Percentiles rank a stretch among this genome's conserved stretches.
These are phyloP conservation scores for Drosophila falleni DNA, from an alignment of 2,888 invertebrate species.

Conservation along the genomic window DNA sequence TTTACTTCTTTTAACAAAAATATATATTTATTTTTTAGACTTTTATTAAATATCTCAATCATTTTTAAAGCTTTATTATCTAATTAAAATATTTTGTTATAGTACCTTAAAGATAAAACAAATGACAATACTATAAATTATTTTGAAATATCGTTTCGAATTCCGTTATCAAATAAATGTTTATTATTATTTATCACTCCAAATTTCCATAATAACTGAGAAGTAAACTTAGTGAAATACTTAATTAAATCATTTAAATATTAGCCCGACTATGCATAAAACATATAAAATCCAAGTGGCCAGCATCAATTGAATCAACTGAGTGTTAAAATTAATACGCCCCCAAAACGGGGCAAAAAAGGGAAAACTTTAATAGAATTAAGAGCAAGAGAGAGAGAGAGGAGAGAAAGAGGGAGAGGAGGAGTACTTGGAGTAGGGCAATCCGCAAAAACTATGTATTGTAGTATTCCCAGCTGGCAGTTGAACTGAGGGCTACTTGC, in stretches of 20 bases:
- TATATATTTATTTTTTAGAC: too few species aligned
- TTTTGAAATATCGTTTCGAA: background rate
- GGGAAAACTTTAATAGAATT: constrained; percentile 63
- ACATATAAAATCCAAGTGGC: constrained; percentile 36
- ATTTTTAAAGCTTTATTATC: too few species aligned
- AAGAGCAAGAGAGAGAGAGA: constrained; percentile 17
- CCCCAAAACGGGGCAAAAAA: constrained; percentile 28
- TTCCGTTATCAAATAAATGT: background rate
- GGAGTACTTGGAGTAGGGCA: constrained; percentile 34
- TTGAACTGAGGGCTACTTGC: constrained; percentile 59
- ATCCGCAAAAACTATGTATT: constrained; percentile 42
- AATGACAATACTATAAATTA: background rate
- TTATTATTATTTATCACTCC: background rate
- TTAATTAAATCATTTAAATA: constrained; percentile 18
- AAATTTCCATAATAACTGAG: too few species aligned
- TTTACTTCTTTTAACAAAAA: too few species aligned
- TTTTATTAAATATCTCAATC: too few species aligned
- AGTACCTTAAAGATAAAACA: too few species aligned
- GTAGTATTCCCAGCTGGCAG: constrained; percentile 25
- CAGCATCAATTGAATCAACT: constrained; percentile 38
- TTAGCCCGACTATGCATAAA: background rate
- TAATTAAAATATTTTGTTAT: too few species aligned
- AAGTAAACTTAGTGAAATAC: constrained; percentile 25
- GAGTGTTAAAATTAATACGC: constrained; percentile 27
- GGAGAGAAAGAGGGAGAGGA: background rate